A percentile compares a stretch with the other conserved stretches of the same genome.
Conservation (phyloP, 2,113 vertebrate species). For the Crotalus horridus region DNA sequence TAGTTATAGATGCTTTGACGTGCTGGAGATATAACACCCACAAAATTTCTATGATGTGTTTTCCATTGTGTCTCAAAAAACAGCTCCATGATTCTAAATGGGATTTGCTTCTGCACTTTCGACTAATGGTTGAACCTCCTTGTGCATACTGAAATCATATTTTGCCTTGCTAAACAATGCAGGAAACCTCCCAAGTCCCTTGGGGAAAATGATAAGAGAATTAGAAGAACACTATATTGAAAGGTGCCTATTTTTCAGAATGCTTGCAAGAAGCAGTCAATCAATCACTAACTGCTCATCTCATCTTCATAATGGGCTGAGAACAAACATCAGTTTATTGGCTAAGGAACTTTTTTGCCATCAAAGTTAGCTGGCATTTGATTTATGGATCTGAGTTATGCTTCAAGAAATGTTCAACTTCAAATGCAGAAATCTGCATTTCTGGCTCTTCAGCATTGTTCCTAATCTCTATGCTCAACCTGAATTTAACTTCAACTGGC, state of each 20-base stretch:
- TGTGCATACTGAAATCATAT: neutral
- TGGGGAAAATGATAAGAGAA: neutral
- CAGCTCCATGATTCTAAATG: neutral
- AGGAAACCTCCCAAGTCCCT: neutral
- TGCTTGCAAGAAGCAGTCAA: neutral
- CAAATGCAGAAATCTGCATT: slow-evolving; percentile 67
- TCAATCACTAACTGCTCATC: neutral
- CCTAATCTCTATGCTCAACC: slow-evolving; percentile 67
- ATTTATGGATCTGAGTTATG: slow-evolving; percentile 71
- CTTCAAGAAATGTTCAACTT: slow-evolving; percentile 69
- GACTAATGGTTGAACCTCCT: neutral
- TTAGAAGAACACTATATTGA: neutral
- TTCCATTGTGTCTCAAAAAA: neutral
- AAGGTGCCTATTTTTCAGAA: neutral
- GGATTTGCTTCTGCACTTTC: neutral
- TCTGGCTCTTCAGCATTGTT: slow-evolving; percentile 56
- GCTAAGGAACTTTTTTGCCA: slow-evolving; percentile 23
- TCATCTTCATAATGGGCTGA: neutral
- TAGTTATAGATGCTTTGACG: neutral
- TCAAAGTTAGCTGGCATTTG: slow-evolving; percentile 57
- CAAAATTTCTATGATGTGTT: neutral
- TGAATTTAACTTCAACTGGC: slow-evolving; percentile 63
- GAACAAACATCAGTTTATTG: slow-evolving; percentile 1
- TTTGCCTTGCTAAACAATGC: neutral
- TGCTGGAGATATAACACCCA: neutral